A percentile compares a stretch with the other conserved stretches of the same genome.
phyloP scores from a whole-genome alignment of 2,888 invertebrate species.

The Lepidochitona cinerea region DNA sequence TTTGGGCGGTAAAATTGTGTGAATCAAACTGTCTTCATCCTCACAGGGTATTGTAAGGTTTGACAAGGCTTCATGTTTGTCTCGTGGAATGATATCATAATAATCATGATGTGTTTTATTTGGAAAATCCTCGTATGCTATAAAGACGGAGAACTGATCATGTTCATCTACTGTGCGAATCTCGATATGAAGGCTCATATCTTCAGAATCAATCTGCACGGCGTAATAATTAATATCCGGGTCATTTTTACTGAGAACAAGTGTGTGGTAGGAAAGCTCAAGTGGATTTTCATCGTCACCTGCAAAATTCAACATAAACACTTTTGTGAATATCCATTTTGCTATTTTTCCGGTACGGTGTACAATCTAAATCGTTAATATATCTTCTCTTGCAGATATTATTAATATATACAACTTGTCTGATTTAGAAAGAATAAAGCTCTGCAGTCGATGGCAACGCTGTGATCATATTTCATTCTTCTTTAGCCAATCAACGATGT shows the following conservation, averaged over 20 bases:
- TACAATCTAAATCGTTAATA: no score
- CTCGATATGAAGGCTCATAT: slow-evolving; percentile 58
- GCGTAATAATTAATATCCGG: slow-evolving; percentile 49
- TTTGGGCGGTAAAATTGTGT: slow-evolving; percentile 57
- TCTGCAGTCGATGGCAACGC: no score
- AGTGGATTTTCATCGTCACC: slow-evolving; percentile 22
- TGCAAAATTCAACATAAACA: no score
- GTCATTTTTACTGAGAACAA: slow-evolving; percentile 10
- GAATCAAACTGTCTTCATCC: slow-evolving; percentile 41
- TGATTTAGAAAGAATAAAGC: no score
- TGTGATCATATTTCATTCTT: no score
- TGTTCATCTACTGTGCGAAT: slow-evolving; percentile 40
- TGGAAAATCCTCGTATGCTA: slow-evolving; percentile 54
- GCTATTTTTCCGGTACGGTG: no score
- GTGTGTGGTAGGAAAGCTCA: slow-evolving; percentile 6
- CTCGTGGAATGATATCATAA: slow-evolving; percentile 49
- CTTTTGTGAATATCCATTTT: no score
- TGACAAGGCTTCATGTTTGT: not conserved
- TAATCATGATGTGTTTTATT: slow-evolving; percentile 62
- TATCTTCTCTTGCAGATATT: no score
- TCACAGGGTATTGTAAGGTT: not conserved
- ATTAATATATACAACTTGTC: no score
- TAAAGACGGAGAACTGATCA: slow-evolving; percentile 43
- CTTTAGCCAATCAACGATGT: no score
- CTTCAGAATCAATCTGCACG: slow-evolving; percentile 53